These are phyloP conservation scores for Paramisgurnus dabryanus DNA, from an alignment of 2,113 vertebrate genomes.

Conservation along the genomic window DNA sequence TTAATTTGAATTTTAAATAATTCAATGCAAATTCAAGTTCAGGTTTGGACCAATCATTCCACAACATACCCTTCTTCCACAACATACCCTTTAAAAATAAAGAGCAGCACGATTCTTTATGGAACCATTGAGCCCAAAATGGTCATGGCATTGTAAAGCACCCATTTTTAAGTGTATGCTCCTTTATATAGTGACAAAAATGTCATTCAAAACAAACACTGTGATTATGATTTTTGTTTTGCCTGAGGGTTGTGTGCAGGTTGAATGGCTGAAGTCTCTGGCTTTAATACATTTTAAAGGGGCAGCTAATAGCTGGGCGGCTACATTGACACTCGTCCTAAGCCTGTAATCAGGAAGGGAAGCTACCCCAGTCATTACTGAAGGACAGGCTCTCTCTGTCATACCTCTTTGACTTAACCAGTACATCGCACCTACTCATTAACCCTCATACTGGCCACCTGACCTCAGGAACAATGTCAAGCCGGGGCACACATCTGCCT, in stretches of 20 bases:
- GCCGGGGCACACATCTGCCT: background rate
- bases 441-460: slow-evolving; percentile 9
- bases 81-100: too few relatives aligned
- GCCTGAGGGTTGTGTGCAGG: slow-evolving; percentile 28
- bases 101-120: too few relatives aligned
- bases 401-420: slow-evolving; percentile 21
- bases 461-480: slow-evolving; percentile 2
- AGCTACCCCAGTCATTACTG: slow-evolving; percentile 44
- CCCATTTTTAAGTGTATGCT: too few relatives aligned
- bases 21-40: too few relatives aligned
- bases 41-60: too few relatives aligned
- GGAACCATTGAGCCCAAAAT: too few relatives aligned
- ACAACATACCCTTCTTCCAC: too few relatives aligned
- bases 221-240: too few relatives aligned
- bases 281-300: slow-evolving; percentile 24
- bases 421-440: slow-evolving; percentile 33
- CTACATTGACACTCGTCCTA: slow-evolving; percentile 3
- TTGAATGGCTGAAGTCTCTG: background rate
- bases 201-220: slow-evolving; percentile 1
- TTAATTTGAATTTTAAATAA: too few relatives aligned
- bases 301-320: slow-evolving; percentile 20
- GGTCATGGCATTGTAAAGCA: too few relatives aligned
- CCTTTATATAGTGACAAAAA: background rate
- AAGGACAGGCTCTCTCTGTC: background rate
- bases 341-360: slow-evolving; percentile 40